Evolutionary conservation across 2,797 vertebrate genomes (phyloP), one percentile per base, ranked within the genome.

Genomic region (Pseudomugil gertrudae): DNA sequence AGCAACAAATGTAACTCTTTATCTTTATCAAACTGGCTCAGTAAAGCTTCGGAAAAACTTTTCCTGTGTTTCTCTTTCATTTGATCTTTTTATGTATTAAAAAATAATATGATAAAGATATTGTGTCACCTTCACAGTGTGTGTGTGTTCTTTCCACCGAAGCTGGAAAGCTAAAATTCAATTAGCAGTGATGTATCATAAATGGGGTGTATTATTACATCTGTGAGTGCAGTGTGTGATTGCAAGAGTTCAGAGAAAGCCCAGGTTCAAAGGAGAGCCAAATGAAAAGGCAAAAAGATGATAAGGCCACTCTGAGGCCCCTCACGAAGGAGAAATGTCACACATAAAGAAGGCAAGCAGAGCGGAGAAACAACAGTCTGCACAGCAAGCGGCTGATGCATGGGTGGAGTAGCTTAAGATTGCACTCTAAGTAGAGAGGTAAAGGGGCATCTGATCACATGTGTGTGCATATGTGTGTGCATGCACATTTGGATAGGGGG

Each of bases 341-440:
- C 84, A 77, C 74, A 85, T 87, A 84, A 93, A 91, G 90, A 92
- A 92, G 90, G 83, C 87, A 87, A 90, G 89, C 86, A 80, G 82
- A 72, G 80, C 81, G 80, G 80, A 90, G 92, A 91, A 92, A 93
- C 92, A 94, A 94, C 92, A 83, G 84, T 68, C 38, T 87, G 81
- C 81, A 77, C 70, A 69, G 78, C 68, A 80, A 88, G 90, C 82
- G 89, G 86, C 86, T 84, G 90, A 87, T 87, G 90, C 86, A 75
- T 58, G 74, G 86, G 84, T 93, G 93, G 94, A 95, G 93, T 92
- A 93, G 89, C 83, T 88, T 78, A 85, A 93, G 93, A 95, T 94
- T 94, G 92, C 88, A 76, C 89, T 89, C 88, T 86, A 87, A 90
- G 91, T 90, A 90, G 83, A 90, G 83, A 86, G 79, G 80, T 86